These are phyloP conservation scores for Danionella cerebrum DNA, from an alignment of 2,113 vertebrate species.

Conservation along the genomic window DNA sequence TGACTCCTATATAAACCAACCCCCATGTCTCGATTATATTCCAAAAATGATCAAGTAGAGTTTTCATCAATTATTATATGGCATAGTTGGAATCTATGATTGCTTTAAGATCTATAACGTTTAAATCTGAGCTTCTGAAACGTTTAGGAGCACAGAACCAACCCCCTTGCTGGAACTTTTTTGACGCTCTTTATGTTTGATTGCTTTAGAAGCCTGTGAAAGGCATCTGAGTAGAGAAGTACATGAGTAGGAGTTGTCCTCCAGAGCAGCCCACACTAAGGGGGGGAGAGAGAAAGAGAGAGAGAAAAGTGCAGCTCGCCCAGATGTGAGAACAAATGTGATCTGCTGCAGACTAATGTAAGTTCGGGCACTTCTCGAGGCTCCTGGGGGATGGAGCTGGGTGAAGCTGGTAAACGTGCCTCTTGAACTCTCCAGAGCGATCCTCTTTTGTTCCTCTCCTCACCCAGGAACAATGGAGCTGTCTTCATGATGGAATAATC, in stretches of 20 bases:
- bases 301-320: background rate
- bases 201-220: background rate
- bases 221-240: background rate
- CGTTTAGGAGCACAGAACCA: too few relatives aligned
- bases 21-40: too few relatives aligned
- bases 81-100: too few relatives aligned
- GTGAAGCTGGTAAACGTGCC: slow-evolving; percentile 59
- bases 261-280: background rate
- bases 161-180: too few relatives aligned
- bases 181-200: background rate
- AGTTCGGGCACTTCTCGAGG: slow-evolving; percentile 39
- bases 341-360: slow-evolving; percentile 58
- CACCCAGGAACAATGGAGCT: slow-evolving; percentile 56
- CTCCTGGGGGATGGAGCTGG: slow-evolving; percentile 41
- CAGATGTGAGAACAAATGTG: slow-evolving; percentile 55
- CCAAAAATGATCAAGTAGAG: too few relatives aligned
- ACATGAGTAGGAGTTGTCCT: background rate
- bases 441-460: slow-evolving; percentile 53
- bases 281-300: slow-evolving; percentile 43
- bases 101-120: too few relatives aligned
- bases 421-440: slow-evolving; percentile 54
- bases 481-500: slow-evolving; percentile 57
- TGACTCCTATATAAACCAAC: too few relatives aligned
- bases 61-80: too few relatives aligned
- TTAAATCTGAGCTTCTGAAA: too few relatives aligned